Conservation (phyloP, 2,113 vertebrate genomes). For the Callorhinus ursinus region DNA sequence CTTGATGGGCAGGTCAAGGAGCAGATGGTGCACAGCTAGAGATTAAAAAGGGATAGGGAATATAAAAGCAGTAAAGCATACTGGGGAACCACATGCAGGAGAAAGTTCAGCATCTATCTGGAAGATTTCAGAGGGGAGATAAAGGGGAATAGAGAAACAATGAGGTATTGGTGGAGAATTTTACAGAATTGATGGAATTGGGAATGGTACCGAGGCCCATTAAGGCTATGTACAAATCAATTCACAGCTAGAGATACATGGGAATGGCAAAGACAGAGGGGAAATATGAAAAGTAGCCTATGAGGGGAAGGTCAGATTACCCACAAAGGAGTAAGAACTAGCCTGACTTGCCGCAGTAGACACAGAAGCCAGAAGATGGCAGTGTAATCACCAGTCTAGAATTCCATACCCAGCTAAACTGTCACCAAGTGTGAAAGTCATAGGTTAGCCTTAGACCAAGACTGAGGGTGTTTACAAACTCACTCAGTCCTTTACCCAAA, state of each 20-base stretch:
- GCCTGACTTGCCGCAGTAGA: background rate
- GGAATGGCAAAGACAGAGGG: background rate
- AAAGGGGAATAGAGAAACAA: background rate
- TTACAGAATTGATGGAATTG: background rate
- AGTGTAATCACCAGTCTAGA: background rate
- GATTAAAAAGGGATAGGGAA: background rate
- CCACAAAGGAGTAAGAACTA: background rate
- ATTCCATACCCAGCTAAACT: slow-evolving; percentile 19
- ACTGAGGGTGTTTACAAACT: background rate
- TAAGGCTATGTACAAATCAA: background rate
- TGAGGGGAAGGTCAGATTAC: background rate
- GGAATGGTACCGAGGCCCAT: background rate
- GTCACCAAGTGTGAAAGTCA: background rate
- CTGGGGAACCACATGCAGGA: background rate
- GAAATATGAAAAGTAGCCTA: background rate
- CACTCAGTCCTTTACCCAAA: background rate
- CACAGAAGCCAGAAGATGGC: background rate
- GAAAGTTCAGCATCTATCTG: too few relatives aligned
- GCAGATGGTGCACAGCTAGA: background rate
- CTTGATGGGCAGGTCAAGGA: background rate
- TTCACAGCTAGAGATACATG: background rate
- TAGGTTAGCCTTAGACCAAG: background rate
- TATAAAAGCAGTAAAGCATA: background rate
- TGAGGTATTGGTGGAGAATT: background rate
- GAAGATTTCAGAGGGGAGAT: background rate